Conservation (phyloP, 2,113 vertebrate species). For the Amazona guildingii region DNA sequence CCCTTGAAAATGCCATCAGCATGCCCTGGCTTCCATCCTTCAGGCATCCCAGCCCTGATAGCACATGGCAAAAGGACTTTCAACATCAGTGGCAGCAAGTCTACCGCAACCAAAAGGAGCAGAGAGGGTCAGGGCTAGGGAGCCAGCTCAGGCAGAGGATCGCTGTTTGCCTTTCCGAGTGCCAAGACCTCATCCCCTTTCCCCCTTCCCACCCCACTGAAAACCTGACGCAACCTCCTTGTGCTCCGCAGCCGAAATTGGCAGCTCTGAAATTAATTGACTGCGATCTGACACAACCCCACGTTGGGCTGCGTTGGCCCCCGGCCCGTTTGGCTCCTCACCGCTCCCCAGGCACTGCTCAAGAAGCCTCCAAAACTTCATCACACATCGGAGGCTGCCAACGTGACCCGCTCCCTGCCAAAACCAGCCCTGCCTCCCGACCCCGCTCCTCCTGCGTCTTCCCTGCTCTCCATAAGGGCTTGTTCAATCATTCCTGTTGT, state of each 20-base stretch:
- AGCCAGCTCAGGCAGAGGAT: neutral
- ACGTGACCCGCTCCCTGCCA: slow-evolving; percentile 66
- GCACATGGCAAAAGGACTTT: neutral
- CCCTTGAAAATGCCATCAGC: neutral
- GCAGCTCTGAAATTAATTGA: slow-evolving; percentile 78
- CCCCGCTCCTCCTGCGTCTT: slow-evolving; percentile 10
- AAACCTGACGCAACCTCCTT: slow-evolving; percentile 69
- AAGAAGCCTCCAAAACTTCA: slow-evolving; percentile 74
- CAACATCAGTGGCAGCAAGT: neutral
- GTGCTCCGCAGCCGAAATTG: slow-evolving; percentile 68
- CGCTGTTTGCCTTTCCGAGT: slow-evolving; percentile 37
- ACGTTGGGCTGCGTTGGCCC: slow-evolving; percentile 70
- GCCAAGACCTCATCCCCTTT: slow-evolving; percentile 44
- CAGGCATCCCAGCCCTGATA: fast-evolving
- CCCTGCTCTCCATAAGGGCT: slow-evolving; percentile 26
- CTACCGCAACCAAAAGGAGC: neutral
- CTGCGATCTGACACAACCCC: slow-evolving; percentile 77
- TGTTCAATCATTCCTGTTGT: slow-evolving; percentile 48
- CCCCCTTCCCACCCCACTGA: slow-evolving; percentile 60
- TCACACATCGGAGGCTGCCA: slow-evolving; percentile 70
- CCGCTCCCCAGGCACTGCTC: slow-evolving; percentile 69
- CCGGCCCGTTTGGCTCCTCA: slow-evolving; percentile 55
- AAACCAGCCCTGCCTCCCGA: slow-evolving; percentile 42
- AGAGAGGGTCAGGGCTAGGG: neutral
- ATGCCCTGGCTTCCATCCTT: neutral